A percentile compares a stretch with the other conserved stretches of the same genome.
These are phyloP conservation scores for Agrotis segetum DNA, from an alignment of 2,888 invertebrate genomes.

Conservation along the genomic window DNA sequence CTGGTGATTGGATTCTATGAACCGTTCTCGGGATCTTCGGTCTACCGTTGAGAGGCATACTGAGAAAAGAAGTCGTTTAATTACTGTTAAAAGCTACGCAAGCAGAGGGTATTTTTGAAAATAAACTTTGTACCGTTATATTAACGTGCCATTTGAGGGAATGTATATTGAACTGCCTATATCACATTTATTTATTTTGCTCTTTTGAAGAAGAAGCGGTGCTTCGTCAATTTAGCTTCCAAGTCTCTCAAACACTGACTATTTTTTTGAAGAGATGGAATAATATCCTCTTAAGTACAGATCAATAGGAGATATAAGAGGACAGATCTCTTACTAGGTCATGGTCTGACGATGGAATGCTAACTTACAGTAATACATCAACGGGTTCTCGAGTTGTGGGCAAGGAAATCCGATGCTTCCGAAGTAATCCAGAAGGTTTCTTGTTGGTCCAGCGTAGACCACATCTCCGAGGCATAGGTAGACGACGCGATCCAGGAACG, in stretches of 20 bases:
- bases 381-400: conserved; percentile 98
- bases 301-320: too few relatives aligned
- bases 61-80: conserved; percentile 56
- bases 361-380: conserved; percentile 98
- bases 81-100: neutral
- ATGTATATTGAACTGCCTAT: too few relatives aligned
- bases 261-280: too few relatives aligned
- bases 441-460: conserved; percentile 97
- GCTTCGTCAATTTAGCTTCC: too few relatives aligned
- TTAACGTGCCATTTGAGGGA: too few relatives aligned
- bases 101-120: too few relatives aligned
- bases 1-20: conserved; percentile 98
- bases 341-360: neutral
- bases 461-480: conserved; percentile 97
- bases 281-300: too few relatives aligned
- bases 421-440: conserved; percentile 98
- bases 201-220: too few relatives aligned
- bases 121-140: too few relatives aligned
- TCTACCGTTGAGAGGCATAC: conserved; percentile 92
- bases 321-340: too few relatives aligned
- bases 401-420: conserved; percentile 99
- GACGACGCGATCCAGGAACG: conserved; percentile 97
- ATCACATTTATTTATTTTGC: too few relatives aligned
- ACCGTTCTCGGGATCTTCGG: conserved; percentile 95
- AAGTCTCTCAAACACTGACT: too few relatives aligned